phyloP scores from a whole-genome alignment of 1,140 invertebrate genomes.

The Aethina tumida region DNA sequence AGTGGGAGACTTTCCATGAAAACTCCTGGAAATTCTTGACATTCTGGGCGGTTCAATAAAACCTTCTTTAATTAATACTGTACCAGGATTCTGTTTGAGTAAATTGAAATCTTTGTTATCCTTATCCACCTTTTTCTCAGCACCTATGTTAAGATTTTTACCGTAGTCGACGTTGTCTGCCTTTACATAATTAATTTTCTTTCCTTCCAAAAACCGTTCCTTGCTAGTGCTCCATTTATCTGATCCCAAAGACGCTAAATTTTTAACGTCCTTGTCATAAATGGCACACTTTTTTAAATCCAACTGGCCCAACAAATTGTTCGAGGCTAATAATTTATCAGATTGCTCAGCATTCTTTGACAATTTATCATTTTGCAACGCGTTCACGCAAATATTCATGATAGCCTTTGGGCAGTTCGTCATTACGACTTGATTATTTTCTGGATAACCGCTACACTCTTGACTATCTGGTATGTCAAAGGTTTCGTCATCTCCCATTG shows the following conservation, averaged over 20 bases:
- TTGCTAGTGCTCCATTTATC: conserved; percentile 30
- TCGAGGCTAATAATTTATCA: no score
- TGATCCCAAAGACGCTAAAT: conserved; percentile 15
- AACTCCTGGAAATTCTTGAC: conserved; percentile 37
- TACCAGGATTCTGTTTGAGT: conserved; percentile 27
- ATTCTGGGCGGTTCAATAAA: conserved; percentile 41
- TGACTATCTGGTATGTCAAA: no score
- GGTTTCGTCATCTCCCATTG: conserved; percentile 19
- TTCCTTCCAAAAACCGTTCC: conserved; percentile 29
- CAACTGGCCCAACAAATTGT: no score
- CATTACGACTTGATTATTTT: no score
- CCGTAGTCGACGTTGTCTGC: conserved; percentile 19
- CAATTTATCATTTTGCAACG: no score
- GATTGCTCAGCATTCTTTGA: no score
- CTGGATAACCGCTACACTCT: no score
- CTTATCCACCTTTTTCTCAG: conserved; percentile 18
- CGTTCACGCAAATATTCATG: no score
- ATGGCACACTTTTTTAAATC: no score
- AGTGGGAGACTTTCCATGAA: conserved; percentile 34
- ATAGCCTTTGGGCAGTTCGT: no score
- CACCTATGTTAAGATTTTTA: conserved; percentile 17
- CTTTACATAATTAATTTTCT: conserved; percentile 13
- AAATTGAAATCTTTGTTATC: conserved; percentile 8
- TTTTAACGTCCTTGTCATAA: no score
- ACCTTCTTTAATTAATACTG: conserved; percentile 38